Evolutionary conservation across 2,888 invertebrate genomes (phyloP).

Genomic region (Elysia crispata): DNA sequence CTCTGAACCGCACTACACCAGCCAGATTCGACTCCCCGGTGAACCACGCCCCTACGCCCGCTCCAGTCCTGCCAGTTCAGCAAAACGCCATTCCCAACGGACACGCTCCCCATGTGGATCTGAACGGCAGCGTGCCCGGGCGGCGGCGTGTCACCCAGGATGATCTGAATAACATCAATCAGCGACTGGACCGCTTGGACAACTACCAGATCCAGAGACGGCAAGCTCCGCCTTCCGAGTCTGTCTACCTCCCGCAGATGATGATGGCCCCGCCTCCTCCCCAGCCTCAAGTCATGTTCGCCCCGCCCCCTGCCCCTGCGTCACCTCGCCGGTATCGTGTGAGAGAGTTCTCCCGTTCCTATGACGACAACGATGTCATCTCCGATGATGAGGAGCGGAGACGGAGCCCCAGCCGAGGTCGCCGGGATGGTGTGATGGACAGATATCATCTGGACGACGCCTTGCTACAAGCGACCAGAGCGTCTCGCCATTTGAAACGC

Average conservation of each 20-base stretch:
- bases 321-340: slow-evolving; percentile 55
- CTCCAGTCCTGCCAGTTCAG: slow-evolving; percentile 9
- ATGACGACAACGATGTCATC: slow-evolving; percentile 62
- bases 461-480: slow-evolving; percentile 62
- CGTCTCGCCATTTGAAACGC: slow-evolving; percentile 66
- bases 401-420: slow-evolving; percentile 49
- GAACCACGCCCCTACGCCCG: slow-evolving; percentile 24
- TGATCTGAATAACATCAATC: slow-evolving; percentile 65
- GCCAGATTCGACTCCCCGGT: slow-evolving; percentile 58
- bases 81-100: slow-evolving; percentile 38
- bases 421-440: slow-evolving; percentile 55
- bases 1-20: slow-evolving; percentile 58
- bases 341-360: slow-evolving; percentile 59
- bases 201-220: slow-evolving; percentile 64
- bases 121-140: slow-evolving; percentile 36
- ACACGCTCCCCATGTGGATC: slow-evolving; percentile 29
- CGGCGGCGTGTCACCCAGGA: slow-evolving; percentile 64
- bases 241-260: slow-evolving; percentile 48
- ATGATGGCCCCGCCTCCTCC: slow-evolving; percentile 29
- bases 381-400: slow-evolving; percentile 62
- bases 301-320: slow-evolving; percentile 55
- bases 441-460: slow-evolving; percentile 64
- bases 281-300: slow-evolving; percentile 26
- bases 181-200: slow-evolving; percentile 64
- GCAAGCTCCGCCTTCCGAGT: slow-evolving; percentile 49